Conservation (phyloP, 2,888 invertebrate species). For the Athalia circularis region DNA sequence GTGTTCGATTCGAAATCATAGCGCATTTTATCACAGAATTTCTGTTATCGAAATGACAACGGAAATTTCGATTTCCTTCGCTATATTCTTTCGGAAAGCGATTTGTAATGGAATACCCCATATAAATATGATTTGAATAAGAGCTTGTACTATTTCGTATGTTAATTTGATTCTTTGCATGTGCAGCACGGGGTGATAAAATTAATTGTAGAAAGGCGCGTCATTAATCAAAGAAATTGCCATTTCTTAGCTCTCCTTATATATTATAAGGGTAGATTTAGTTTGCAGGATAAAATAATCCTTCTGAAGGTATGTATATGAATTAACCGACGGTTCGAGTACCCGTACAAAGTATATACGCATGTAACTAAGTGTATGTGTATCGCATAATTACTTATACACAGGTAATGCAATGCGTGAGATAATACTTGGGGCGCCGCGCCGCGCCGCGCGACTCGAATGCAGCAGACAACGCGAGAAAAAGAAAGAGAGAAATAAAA, state of each 20-base stretch:
- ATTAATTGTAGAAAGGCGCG: constrained; percentile 32
- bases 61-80: too few relatives aligned
- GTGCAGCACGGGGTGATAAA: background rate
- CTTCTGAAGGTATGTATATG: background rate
- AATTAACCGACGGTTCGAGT: too few relatives aligned
- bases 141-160: constrained; percentile 5
- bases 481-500: background rate
- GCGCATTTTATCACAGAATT: too few relatives aligned
- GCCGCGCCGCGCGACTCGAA: background rate
- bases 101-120: too few relatives aligned
- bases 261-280: background rate
- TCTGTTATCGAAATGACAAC: too few relatives aligned
- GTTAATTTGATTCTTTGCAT: constrained; percentile 1
- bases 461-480: background rate
- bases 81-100: too few relatives aligned
- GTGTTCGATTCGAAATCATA: too few relatives aligned
- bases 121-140: background rate
- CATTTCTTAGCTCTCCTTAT: constrained; percentile 19
- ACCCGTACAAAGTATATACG: too few relatives aligned
- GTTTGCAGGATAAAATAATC: constrained; percentile 20
- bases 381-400: too few relatives aligned
- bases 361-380: background rate
- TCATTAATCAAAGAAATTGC: constrained; percentile 42
- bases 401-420: constrained; percentile 53
- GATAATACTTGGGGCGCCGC: constrained; percentile 53